Percentiles rank a stretch among this genome's conserved stretches.
These are phyloP conservation scores for Triplophysa siluroides DNA, from an alignment of 2,113 vertebrate genomes.

Conservation along the genomic window DNA sequence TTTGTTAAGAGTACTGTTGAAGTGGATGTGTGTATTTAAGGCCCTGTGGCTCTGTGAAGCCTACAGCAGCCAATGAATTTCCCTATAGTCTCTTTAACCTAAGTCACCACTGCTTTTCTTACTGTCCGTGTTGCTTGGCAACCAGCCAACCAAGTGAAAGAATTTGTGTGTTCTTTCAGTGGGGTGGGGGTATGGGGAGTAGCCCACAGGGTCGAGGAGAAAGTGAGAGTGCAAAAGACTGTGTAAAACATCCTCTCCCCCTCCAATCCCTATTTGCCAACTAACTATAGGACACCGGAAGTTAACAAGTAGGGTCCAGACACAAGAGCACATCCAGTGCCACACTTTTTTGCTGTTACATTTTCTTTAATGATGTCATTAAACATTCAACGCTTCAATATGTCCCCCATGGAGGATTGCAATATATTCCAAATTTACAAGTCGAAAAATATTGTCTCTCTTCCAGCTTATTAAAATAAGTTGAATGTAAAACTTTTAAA, in stretches of 20 bases:
- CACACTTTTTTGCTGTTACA: background rate
- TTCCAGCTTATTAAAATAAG: background rate
- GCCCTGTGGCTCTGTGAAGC: constrained; percentile 7
- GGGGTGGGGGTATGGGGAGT: constrained; percentile 68
- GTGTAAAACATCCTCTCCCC: background rate
- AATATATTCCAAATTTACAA: constrained; percentile 32
- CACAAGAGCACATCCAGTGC: background rate
- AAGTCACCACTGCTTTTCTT: constrained; percentile 68
- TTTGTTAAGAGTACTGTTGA: constrained; percentile 7
- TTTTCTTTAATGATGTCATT: constrained; percentile 35
- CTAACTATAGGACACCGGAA: constrained; percentile 5
- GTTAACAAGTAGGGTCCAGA: constrained; percentile 16
- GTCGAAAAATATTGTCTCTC: background rate
- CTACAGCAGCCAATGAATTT: constrained; percentile 30
- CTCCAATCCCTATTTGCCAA: constrained; percentile 19
- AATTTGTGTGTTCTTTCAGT: constrained; percentile 74
- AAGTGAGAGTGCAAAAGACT: constrained; percentile 56
- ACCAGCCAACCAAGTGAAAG: constrained; percentile 89
- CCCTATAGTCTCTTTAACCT: constrained; percentile 65
- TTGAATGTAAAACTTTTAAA: too few relatives aligned
- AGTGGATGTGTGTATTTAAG: constrained; percentile 7
- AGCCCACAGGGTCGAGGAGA: constrained; percentile 51
- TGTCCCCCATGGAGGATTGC: background rate
- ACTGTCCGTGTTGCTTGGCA: constrained; percentile 89
- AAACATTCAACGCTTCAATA: constrained; percentile 32